These are phyloP conservation scores for Mionectes olivaceus DNA, from an alignment of 2,797 vertebrate genomes.

Conservation along the genomic window DNA sequence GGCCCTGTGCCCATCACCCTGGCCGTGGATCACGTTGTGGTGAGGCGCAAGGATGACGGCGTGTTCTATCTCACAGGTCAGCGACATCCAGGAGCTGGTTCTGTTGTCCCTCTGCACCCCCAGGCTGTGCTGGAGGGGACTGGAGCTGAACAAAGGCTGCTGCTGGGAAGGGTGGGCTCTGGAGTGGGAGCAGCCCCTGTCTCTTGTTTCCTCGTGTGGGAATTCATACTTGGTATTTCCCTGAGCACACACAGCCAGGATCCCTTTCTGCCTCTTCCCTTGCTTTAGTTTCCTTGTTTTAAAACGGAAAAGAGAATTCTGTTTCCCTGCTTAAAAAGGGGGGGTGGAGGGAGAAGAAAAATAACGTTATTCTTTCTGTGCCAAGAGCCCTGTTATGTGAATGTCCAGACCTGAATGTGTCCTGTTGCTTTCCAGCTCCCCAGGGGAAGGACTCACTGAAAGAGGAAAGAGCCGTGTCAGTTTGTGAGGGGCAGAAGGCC, in stretches of 20 bases:
- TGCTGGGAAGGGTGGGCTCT: not conserved
- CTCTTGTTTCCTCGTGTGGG: not conserved
- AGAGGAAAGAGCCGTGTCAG: constrained; percentile 48
- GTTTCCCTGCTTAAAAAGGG: not conserved
- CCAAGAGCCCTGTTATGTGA: not conserved
- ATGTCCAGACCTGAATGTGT: not conserved
- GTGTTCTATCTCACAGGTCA: constrained; percentile 87
- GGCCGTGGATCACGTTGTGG: constrained; percentile 83
- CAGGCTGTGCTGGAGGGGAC: not conserved
- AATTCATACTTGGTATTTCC: not conserved
- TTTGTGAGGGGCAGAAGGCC: constrained; percentile 33
- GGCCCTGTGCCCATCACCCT: constrained; percentile 87
- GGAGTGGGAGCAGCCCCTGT: not conserved
- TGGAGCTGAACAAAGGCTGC: not conserved
- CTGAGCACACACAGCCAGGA: not conserved
- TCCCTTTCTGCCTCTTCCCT: not conserved
- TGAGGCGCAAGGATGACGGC: constrained; percentile 88
- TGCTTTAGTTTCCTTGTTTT: not conserved
- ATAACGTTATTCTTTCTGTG: not conserved
- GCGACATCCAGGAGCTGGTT: not conserved
- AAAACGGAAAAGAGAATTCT: not conserved
- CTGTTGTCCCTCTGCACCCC: not conserved
- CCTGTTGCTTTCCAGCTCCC: constrained; percentile 56
- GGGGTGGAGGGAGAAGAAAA: fast-evolving
- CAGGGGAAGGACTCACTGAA: not conserved